Evolutionary conservation across 2,113 vertebrate species (phyloP).

Genomic region (Alethe diademata): DNA sequence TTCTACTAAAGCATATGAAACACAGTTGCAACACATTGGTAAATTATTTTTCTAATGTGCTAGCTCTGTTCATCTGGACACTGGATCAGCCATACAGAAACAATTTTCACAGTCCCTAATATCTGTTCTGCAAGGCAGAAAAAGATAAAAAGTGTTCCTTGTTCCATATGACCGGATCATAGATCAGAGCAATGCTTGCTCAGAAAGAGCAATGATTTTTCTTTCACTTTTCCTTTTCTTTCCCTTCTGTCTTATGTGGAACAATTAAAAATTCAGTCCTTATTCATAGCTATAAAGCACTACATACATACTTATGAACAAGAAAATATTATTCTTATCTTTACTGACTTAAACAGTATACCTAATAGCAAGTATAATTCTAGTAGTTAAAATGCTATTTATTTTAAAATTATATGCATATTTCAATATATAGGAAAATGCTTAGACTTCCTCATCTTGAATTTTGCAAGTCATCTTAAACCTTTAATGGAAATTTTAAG

Average conservation of each 20-base stretch:
- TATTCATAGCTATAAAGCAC: not conserved
- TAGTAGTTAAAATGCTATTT: not conserved
- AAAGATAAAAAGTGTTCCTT: not conserved
- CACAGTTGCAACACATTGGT: not conserved
- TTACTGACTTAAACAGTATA: not conserved
- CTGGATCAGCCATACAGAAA: not conserved
- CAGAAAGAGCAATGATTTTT: not conserved
- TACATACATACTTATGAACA: not conserved
- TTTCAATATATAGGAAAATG: not conserved
- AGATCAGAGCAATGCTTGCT: not conserved
- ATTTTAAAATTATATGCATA: not conserved
- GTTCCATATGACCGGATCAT: not conserved
- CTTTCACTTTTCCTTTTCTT: not conserved
- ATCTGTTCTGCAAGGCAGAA: not conserved
- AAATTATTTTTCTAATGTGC: not conserved
- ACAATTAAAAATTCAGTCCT: not conserved
- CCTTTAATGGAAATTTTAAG: not conserved
- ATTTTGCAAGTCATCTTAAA: not conserved
- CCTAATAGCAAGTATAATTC: fast-evolving
- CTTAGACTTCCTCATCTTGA: not conserved
- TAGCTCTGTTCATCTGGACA: not conserved
- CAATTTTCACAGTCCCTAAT: not conserved
- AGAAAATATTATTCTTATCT: not conserved
- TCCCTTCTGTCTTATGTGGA: not conserved
- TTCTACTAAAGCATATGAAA: not conserved